These are phyloP conservation scores for Elephas maximus DNA, from an alignment of 2,113 vertebrate species.

Conservation along the genomic window DNA sequence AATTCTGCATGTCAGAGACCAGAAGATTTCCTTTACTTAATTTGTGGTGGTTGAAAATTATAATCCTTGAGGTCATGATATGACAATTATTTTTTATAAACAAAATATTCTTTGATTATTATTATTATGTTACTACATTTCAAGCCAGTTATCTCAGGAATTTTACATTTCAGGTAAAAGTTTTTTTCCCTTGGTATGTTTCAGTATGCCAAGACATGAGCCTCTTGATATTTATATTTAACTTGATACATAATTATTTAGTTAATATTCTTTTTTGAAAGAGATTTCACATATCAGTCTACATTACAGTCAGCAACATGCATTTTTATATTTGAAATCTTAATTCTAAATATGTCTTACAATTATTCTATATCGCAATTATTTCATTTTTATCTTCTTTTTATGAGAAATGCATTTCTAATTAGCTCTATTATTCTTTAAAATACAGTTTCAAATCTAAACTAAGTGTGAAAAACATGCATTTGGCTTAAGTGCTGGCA, in stretches of 20 bases:
- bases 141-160: neutral
- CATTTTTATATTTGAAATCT: neutral
- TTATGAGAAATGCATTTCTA: neutral
- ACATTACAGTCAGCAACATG: neutral
- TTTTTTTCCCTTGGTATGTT: neutral
- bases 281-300: neutral
- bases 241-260: neutral
- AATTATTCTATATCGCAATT: neutral
- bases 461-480: neutral
- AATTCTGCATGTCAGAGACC: neutral
- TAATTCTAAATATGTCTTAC: neutral
- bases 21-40: constrained; percentile 20
- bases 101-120: neutral
- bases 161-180: neutral
- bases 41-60: neutral
- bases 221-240: neutral
- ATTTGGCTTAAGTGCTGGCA: neutral
- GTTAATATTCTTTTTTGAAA: neutral
- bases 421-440: constrained; percentile 2
- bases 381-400: constrained; percentile 7
- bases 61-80: fast-evolving
- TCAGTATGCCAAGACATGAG: neutral
- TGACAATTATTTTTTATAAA: constrained; percentile 10
- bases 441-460: neutral
- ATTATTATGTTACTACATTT: neutral